Evolutionary conservation across 2,113 vertebrate genomes (phyloP).

Genomic region (Pseudorhombus dupliciocellatus): DNA sequence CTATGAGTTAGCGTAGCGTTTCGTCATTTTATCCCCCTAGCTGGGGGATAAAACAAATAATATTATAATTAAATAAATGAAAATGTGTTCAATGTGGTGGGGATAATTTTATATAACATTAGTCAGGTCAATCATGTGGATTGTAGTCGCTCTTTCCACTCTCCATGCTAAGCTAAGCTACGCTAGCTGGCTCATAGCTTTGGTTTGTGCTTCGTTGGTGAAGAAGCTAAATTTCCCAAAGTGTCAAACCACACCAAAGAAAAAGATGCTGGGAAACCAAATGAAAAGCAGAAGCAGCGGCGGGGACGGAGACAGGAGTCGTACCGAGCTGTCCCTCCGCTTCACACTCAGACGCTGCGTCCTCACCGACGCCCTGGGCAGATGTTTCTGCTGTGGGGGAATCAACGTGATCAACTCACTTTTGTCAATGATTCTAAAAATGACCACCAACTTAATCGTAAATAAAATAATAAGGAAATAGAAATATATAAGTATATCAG

Average conservation of each 20-base stretch:
- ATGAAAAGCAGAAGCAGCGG: constrained; percentile 34
- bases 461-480: no score
- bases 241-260: not conserved
- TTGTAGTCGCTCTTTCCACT: no score
- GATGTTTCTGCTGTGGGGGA: constrained; percentile 77
- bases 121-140: no score
- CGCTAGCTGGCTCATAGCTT: not conserved
- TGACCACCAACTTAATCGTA: no score
- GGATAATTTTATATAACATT: no score
- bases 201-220: not conserved
- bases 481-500: no score
- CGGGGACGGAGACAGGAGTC: constrained; percentile 13
- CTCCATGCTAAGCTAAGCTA: constrained; percentile 1
- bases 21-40: no score
- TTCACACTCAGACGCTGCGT: constrained; percentile 77
- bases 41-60: not conserved
- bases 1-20: no score
- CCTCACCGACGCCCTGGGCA: constrained; percentile 63
- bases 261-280: not conserved
- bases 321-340: constrained; percentile 82
- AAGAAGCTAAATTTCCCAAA: not conserved
- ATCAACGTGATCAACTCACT: not conserved
- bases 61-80: no score
- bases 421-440: no score
- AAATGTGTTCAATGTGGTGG: no score